Evolutionary conservation across 2,797 vertebrate genomes (phyloP).

Genomic region (Coilia nasus): DNA sequence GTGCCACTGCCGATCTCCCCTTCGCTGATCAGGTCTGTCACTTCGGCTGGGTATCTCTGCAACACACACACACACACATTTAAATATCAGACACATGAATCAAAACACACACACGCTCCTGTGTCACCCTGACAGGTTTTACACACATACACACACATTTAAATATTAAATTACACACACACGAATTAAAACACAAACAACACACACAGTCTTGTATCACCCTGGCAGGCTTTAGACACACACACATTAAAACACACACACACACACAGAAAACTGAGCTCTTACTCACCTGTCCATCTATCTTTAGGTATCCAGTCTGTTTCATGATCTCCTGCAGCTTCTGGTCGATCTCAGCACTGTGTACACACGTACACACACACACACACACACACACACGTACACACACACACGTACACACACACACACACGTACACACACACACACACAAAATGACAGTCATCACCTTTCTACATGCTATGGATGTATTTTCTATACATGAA

Average conservation of each 20-base stretch:
- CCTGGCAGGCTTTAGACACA: too few species aligned
- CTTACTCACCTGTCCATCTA: constrained; percentile 86
- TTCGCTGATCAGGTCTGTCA: constrained; percentile 89
- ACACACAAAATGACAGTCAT: too few species aligned
- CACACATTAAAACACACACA: neutral
- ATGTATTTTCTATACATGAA: too few species aligned
- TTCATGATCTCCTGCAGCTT: constrained; percentile 97
- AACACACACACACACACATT: neutral
- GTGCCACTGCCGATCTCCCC: constrained; percentile 94
- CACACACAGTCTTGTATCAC: neutral
- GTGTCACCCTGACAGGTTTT: too few species aligned
- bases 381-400: neutral
- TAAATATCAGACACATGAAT: neutral
- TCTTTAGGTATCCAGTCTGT: constrained; percentile 92
- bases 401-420: neutral
- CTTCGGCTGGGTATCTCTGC: constrained; percentile 91
- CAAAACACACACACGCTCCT: neutral
- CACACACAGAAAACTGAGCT: too few species aligned
- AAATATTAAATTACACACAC: neutral
- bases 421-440: too few species aligned
- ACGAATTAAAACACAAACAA: neutral
- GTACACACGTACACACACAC: constrained; percentile 8
- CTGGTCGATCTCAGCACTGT: constrained; percentile 93
- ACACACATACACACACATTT: too few species aligned
- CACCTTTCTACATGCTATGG: too few species aligned